Base-by-base conservation (phyloP, 2,888 invertebrate genomes). In the Omphaloscelis lunosa region DNA sequence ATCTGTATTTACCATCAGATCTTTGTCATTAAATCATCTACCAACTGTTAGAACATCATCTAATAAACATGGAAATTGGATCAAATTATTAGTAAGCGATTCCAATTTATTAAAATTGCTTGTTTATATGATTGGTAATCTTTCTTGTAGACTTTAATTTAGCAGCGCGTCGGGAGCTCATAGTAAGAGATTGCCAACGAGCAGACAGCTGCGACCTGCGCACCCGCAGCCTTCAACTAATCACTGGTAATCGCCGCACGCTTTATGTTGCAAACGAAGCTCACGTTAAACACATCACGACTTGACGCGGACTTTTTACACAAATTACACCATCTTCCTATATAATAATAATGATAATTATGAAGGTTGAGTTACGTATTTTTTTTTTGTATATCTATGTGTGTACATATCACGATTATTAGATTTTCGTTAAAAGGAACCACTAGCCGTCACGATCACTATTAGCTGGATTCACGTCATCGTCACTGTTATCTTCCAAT, bases 161-260 rank as follows among this genome's bases (percentile, higher is more conserved):
- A 27, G 41, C 23, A 48, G 29, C 3, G 20, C 17, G 29, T 58
- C 41, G 17, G n/a, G 20, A 45, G n/a, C 58, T 51, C n/a, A 63
- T 48, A n/a, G 34, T 51, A 51, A 45, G 5, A 61, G 27, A 66
- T 66, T 51, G 41, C 56, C 62, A 53, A 66, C 61, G 45, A 39
- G 27, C 58, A 65, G 34, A 41, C 17, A 66, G 15, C 48, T 17
- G 39, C 27, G 48, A 51, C 9, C 56, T 56, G 72, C 51, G 39
- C 56, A 69, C 66, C 5, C 58, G 45, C 70, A 79, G 59, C 86
- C 88, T 86, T 88, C 76, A 66, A 45, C 61, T 77, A 75, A 81
- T 77, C 34, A 66, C 68, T 15, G 6, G 9, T 27, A 62, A 11
- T 23, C 34, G 12, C n/a, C 48, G 59, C 76, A 63, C 75, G 61